These are phyloP conservation scores for Dryomyza anilis DNA, from an alignment of 2,888 invertebrate genomes.

Conservation along the genomic window DNA sequence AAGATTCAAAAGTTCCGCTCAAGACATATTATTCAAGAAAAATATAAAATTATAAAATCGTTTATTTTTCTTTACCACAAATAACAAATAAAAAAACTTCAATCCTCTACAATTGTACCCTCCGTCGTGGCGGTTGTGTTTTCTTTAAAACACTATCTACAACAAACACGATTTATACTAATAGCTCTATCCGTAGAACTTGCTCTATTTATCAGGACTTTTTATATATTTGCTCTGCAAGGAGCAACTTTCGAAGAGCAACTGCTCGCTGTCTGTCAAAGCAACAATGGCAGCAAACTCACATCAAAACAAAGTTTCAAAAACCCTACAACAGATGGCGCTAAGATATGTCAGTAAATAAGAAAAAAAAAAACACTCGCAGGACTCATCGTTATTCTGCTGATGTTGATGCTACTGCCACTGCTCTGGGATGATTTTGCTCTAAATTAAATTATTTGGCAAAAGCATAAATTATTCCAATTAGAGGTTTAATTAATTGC, in stretches of 20 bases:
- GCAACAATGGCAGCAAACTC: background rate
- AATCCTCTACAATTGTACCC: background rate
- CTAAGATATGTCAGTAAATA: background rate
- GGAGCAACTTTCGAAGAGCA: background rate
- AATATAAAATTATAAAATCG: no score
- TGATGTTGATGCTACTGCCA: background rate
- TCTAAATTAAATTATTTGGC: conserved; percentile 52
- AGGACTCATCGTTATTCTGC: background rate
- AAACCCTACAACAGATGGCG: background rate
- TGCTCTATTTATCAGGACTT: background rate
- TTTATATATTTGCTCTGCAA: background rate
- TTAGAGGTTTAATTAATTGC: conserved; percentile 39
- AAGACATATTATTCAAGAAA: no score
- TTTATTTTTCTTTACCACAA: no score
- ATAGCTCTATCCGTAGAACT: background rate
- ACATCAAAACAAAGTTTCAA: background rate
- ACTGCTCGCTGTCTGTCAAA: background rate
- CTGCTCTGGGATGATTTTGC: background rate
- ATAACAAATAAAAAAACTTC: background rate
- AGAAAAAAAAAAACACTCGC: background rate
- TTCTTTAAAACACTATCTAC: no score
- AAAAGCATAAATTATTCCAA: conserved; percentile 53
- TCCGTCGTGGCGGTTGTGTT: background rate
- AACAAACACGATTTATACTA: no score
- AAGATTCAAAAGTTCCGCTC: no score